These are phyloP conservation scores for Ceratosolen fusciceps DNA, from an alignment of 1,140 invertebrate genomes.

Conservation along the genomic window DNA sequence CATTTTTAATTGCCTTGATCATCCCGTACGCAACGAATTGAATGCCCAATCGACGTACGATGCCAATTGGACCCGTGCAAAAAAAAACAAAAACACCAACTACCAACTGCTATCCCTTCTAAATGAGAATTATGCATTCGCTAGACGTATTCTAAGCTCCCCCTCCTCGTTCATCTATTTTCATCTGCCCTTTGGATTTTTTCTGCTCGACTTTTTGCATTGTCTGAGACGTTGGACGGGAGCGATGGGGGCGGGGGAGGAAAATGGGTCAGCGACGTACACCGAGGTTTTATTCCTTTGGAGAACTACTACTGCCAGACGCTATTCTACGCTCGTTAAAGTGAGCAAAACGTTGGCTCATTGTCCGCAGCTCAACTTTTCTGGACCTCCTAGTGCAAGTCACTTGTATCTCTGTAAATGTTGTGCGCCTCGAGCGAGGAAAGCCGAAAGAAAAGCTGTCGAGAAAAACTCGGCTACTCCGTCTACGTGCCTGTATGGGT, in stretches of 20 bases:
- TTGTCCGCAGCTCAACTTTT: not conserved
- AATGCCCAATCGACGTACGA: no score
- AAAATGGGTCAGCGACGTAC: slow-evolving; percentile 33
- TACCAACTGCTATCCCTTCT: not conserved
- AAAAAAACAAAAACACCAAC: no score
- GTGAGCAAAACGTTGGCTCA: not conserved
- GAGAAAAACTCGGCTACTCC: not conserved
- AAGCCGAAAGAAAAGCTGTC: slow-evolving; percentile 9
- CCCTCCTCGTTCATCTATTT: not conserved
- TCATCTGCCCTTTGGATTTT: not conserved
- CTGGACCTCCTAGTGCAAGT: not conserved
- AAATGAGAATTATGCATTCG: slow-evolving; percentile 6
- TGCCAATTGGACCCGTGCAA: no score
- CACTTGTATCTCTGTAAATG: not conserved
- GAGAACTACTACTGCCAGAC: not conserved
- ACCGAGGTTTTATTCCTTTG: slow-evolving; percentile 12
- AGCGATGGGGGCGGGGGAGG: no score
- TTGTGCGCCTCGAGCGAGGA: not conserved
- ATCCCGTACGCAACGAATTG: no score
- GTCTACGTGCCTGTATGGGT: no score
- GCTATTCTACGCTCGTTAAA: not conserved
- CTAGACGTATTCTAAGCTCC: not conserved
- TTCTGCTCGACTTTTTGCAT: not conserved
- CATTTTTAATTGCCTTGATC: no score
- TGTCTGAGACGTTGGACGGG: not conserved